A percentile compares a stretch with the other conserved stretches of the same genome.
Evolutionary conservation across 2,797 vertebrate species (phyloP).

Genomic region (Sciurus vulgaris): DNA sequence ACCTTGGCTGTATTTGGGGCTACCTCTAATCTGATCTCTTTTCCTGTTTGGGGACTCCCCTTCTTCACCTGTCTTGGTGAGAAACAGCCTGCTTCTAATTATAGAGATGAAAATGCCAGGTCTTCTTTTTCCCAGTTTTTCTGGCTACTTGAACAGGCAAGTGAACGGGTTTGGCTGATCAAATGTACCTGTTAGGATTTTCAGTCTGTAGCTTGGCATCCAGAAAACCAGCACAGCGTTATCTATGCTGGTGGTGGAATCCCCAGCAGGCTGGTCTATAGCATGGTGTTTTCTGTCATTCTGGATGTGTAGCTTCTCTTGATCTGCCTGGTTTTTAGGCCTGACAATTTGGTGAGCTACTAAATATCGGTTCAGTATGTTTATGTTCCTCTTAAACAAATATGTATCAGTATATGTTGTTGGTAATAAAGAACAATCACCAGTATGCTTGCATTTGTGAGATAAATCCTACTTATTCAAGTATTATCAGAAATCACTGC

Average conservation of each 20-base stretch:
- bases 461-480: neutral
- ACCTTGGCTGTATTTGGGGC: neutral
- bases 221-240: neutral
- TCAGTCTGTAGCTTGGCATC: neutral
- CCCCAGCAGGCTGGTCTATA: neutral
- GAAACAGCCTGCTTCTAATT: neutral
- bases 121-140: slow-evolving; percentile 9
- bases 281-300: neutral
- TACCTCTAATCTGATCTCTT: neutral
- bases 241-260: neutral
- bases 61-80: neutral
- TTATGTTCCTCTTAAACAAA: neutral
- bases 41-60: neutral
- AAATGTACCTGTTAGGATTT: neutral
- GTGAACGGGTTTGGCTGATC: neutral
- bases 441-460: neutral
- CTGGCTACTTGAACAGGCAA: neutral
- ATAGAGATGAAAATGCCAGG: neutral
- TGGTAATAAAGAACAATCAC: neutral
- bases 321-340: neutral
- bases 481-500: neutral
- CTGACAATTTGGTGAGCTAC: neutral
- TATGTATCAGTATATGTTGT: neutral
- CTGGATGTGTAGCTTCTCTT: neutral
- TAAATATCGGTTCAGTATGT: neutral